Base-by-base conservation (phyloP, 2,113 vertebrate species). In the Seriola dumerili region DNA sequence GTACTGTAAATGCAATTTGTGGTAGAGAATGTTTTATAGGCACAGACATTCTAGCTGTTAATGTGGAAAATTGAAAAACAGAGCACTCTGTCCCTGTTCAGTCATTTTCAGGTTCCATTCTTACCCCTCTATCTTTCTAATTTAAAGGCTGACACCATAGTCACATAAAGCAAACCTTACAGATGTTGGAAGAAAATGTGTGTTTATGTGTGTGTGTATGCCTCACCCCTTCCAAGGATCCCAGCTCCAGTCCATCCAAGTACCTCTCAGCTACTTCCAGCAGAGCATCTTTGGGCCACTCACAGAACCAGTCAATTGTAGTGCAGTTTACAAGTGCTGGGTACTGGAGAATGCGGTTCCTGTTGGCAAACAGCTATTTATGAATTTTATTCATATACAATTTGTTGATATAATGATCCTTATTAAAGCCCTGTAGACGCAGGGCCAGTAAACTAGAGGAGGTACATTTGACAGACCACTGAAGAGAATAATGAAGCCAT, bases 271-370 rank as follows among this genome's bases (percentile, higher is more conserved):
- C 97, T 62, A 98, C 97, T 85, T 97, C 97, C 17, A 98, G 89
- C 79, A 98, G 92, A 32, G 97, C 97, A 12, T 97, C 96, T 0
- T 84, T 92, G 40, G 97, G 97, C 97, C 97, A 98, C 75, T 97
- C 96, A 10, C 94, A 95, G 91, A 98, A 97, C 97, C 97, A 98
- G 93, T 97, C 96, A n/a, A 98, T 97, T 54, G 97, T 96, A 1
- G 96, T 97, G 87, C 97, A 97, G 95, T 96, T 97, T 66, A 98
- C 96, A 46, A 98, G 90, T 0, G 97, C 96, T 0, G 97, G 97
- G 84, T 97, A 97, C 87, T 98, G 97, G 7, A 97, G 96, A 50
- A 98, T 95, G 68, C 93, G 95, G 76, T 97, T 97, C 89, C 97
- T 98, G 76, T 62, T 32, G n/a, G 65, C 8, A 66, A 52, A 63